Percentiles rank a stretch among this genome's conserved stretches.
These are phyloP conservation scores for Actinopyga echinites DNA, from an alignment of 53 echinoderm and acorn worm genomes.

Conservation along the genomic window DNA sequence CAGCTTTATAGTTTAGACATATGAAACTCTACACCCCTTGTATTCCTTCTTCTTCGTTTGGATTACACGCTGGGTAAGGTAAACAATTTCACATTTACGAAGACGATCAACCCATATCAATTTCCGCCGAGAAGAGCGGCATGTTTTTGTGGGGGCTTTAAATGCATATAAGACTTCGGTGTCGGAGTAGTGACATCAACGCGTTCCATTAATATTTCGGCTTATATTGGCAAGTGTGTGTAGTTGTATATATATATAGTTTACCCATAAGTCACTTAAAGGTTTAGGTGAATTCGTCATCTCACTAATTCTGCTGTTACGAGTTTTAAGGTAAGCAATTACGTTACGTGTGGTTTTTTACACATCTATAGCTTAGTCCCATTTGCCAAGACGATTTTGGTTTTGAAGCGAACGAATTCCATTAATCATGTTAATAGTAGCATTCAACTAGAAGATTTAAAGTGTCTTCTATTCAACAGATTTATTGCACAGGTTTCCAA, in stretches of 20 bases:
- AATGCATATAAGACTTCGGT: too few species aligned
- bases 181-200: too few species aligned
- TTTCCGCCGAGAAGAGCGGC: conserved; percentile 27
- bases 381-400: too few species aligned
- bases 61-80: conserved; percentile 38
- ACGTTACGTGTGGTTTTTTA: too few species aligned
- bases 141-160: neutral
- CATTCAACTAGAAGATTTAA: too few species aligned
- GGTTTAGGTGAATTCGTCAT: conserved; percentile 2
- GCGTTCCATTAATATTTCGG: conserved; percentile 5
- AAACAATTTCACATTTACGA: conserved; percentile 46
- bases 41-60: conserved; percentile 32
- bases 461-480: too few species aligned
- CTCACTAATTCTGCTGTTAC: neutral
- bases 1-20: conserved; percentile 39
- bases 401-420: too few species aligned
- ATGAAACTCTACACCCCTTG: conserved; percentile 30
- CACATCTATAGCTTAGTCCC: too few species aligned
- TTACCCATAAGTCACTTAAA: conserved; percentile 28
- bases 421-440: too few species aligned
- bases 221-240: conserved; percentile 23
- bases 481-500: too few species aligned
- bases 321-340: too few species aligned
- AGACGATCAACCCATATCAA: conserved; percentile 44
- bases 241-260: conserved; percentile 6